Conservation (phyloP, 2,888 invertebrate species). For the Nemapogon koenigi region DNA sequence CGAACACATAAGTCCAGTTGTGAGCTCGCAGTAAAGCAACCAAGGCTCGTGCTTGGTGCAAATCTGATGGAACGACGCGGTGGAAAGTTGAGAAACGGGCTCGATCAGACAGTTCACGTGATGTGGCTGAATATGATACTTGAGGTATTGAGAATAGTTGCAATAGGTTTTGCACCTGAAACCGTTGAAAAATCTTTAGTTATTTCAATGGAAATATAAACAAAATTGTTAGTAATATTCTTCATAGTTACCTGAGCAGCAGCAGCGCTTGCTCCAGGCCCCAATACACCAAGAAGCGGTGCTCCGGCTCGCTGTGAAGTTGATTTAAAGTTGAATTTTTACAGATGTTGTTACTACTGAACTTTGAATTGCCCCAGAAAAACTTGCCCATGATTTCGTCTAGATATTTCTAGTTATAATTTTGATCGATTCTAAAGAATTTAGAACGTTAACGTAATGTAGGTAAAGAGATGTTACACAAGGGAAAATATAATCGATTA, state of each 20-base stretch:
- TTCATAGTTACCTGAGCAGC: too few relatives aligned
- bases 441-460: too few relatives aligned
- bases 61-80: constrained; percentile 80
- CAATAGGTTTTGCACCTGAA: constrained; percentile 78
- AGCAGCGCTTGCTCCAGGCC: constrained; percentile 76
- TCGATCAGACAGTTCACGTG: constrained; percentile 77
- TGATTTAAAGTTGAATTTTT: too few relatives aligned
- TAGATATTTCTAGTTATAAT: too few relatives aligned
- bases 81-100: constrained; percentile 77
- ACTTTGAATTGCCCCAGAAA: too few relatives aligned
- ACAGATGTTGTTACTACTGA: too few relatives aligned
- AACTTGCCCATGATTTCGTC: too few relatives aligned
- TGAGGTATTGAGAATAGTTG: constrained; percentile 72
- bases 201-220: constrained; percentile 10
- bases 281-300: constrained; percentile 73
- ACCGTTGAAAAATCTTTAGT: too few relatives aligned
- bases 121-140: constrained; percentile 74
- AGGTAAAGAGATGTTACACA: too few relatives aligned
- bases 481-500: too few relatives aligned
- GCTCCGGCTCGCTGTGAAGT: constrained; percentile 26
- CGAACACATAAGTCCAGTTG: constrained; percentile 83
- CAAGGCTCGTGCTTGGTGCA: constrained; percentile 77
- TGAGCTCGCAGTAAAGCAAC: constrained; percentile 70
- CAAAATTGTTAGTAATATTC: constrained; percentile 27
- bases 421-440: too few relatives aligned